A percentile compares a stretch with the other conserved stretches of the same genome.
Evolutionary conservation across 2,888 invertebrate genomes (phyloP).

Genomic region (Microplitis deprimator): DNA sequence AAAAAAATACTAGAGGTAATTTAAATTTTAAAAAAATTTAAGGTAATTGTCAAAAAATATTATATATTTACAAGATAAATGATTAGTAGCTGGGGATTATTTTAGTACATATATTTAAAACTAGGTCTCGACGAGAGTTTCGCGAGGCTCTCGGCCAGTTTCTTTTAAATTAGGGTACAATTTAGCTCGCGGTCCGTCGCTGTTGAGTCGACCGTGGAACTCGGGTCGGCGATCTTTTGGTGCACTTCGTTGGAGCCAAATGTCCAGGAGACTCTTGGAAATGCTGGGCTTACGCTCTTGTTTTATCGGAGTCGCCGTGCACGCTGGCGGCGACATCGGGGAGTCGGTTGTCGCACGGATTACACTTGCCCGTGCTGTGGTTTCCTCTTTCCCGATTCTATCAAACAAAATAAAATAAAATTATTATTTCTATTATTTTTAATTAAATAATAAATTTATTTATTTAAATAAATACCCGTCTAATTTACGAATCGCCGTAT

Average conservation of each 20-base stretch:
- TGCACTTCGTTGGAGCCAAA: constrained; percentile 76
- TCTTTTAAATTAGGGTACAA: constrained; percentile 82
- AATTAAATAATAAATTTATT: too few relatives aligned
- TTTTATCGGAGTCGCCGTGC: constrained; percentile 60
- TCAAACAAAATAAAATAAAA: background rate
- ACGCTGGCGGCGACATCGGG: constrained; percentile 85
- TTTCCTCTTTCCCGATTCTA: constrained; percentile 67
- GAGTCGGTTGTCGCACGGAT: constrained; percentile 88
- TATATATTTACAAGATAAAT: background rate
- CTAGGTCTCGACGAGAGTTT: constrained; percentile 62
- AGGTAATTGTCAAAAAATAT: background rate
- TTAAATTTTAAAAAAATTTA: background rate
- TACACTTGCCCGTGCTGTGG: constrained; percentile 73
- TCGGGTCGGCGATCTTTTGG: constrained; percentile 75
- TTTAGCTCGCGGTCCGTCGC: constrained; percentile 77
- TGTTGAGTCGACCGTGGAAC: constrained; percentile 75
- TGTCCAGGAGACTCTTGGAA: constrained; percentile 77
- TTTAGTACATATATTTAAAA: constrained; percentile 43
- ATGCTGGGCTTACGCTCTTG: constrained; percentile 63
- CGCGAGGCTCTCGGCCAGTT: constrained; percentile 71
- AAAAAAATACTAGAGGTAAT: background rate
- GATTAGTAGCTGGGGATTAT: background rate
- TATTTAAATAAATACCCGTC: constrained; percentile 70
- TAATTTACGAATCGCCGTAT: constrained; percentile 75
- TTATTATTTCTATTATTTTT: background rate